A percentile compares a stretch with the other conserved stretches of the same genome.
Evolutionary conservation across 2,113 vertebrate species (phyloP).

Genomic region (Steatornis caripensis): DNA sequence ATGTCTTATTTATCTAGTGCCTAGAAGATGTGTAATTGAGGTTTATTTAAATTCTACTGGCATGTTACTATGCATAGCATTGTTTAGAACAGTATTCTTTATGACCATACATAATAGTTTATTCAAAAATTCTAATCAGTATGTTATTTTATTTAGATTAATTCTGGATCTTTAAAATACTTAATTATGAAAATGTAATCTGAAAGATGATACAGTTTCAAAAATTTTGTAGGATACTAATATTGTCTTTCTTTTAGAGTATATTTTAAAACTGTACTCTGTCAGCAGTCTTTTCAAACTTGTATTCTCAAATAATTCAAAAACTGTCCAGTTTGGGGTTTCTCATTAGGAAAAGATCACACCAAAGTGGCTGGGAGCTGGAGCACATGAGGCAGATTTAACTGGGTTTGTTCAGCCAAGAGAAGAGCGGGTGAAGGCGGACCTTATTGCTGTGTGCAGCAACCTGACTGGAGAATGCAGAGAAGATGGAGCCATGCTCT

Average conservation of each 20-base stretch:
- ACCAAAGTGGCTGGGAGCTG: rapidly evolving
- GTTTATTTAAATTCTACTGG: background rate
- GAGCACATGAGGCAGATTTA: background rate
- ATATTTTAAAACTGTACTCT: background rate
- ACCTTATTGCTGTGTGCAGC: background rate
- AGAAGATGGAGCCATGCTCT: background rate
- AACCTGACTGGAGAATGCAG: rapidly evolving
- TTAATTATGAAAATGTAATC: background rate
- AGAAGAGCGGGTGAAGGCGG: background rate
- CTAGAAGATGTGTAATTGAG: background rate
- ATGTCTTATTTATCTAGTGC: background rate
- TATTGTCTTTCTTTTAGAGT: background rate
- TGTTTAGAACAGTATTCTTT: background rate
- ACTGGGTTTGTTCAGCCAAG: background rate
- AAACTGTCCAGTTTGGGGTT: background rate
- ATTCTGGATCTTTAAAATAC: background rate
- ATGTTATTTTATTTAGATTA: background rate
- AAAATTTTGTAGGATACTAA: background rate
- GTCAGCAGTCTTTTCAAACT: background rate
- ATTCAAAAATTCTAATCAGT: background rate
- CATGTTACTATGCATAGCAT: background rate
- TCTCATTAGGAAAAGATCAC: background rate
- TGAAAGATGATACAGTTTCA: background rate
- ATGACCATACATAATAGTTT: background rate
- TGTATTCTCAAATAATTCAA: background rate